A percentile compares a stretch with the other conserved stretches of the same genome.
Evolutionary conservation across 2,797 vertebrate genomes (phyloP).

Genomic region (Caiman crocodilus): DNA sequence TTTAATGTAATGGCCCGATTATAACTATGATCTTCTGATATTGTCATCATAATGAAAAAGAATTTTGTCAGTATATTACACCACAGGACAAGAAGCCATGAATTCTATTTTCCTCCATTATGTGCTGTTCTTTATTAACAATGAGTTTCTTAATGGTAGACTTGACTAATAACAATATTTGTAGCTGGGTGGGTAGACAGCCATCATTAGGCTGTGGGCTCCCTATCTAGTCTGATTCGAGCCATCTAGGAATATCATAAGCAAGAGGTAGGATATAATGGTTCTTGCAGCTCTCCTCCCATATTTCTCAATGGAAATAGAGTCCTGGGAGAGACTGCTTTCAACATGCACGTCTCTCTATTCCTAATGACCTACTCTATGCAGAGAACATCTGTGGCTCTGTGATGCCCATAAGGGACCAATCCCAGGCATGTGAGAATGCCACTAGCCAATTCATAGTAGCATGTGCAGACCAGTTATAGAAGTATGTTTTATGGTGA

Average conservation of each 20-base stretch:
- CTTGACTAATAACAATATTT: background rate
- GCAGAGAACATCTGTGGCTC: too few relatives aligned
- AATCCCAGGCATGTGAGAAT: too few relatives aligned
- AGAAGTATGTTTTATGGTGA: background rate
- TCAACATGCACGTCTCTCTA: background rate
- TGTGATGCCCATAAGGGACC: too few relatives aligned
- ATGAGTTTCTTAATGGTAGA: background rate
- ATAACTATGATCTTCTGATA: background rate
- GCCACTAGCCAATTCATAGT: too few relatives aligned
- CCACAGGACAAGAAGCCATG: background rate
- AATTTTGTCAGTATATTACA: background rate
- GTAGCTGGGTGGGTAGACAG: background rate
- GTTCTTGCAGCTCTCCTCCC: background rate
- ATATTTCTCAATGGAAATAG: background rate
- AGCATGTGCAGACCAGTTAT: too few relatives aligned
- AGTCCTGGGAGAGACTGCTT: background rate
- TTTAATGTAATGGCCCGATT: background rate
- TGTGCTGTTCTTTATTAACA: background rate
- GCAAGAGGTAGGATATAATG: background rate
- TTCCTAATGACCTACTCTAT: background rate
- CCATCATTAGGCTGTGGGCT: background rate
- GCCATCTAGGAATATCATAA: background rate
- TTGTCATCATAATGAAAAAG: fast-evolving
- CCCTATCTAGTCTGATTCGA: background rate
- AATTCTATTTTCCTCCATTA: background rate